phyloP scores from a whole-genome alignment of 2,113 vertebrate species.

The Physeter macrocephalus region DNA sequence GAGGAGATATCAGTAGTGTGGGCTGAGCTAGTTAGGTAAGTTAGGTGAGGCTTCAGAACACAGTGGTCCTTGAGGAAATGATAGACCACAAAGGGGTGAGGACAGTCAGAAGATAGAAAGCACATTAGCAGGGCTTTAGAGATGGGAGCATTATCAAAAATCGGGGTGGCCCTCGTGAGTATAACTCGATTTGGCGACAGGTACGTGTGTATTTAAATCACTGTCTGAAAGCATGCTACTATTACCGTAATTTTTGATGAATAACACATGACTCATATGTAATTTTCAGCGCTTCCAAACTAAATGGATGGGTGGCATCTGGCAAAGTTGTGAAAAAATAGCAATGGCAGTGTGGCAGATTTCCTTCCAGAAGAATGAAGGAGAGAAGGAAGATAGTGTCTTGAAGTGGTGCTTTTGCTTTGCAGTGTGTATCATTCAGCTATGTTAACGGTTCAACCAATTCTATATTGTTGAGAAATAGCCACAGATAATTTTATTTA shows the following conservation, averaged over 20 bases:
- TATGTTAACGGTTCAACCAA: background rate
- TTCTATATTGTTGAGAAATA: background rate
- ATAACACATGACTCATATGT: slow-evolving; percentile 1
- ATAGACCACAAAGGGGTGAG: background rate
- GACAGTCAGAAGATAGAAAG: background rate
- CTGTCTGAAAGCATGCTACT: background rate
- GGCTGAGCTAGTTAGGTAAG: background rate
- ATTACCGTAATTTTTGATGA: slow-evolving; percentile 39
- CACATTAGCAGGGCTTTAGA: background rate
- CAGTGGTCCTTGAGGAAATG: background rate
- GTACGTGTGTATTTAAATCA: slow-evolving; percentile 11
- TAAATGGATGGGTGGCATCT: background rate
- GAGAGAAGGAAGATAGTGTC: background rate
- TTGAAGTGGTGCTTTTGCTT: background rate
- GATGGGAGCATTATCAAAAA: background rate
- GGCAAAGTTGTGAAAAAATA: background rate
- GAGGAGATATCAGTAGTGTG: background rate
- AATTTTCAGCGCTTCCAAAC: slow-evolving; percentile 21
- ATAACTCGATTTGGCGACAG: background rate
- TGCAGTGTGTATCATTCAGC: background rate
- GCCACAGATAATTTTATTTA: background rate
- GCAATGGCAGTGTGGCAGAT: background rate
- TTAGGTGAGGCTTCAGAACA: background rate
- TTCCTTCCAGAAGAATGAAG: background rate
- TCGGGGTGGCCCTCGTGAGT: background rate